A percentile compares a stretch with the other conserved stretches of the same genome.
Evolutionary conservation across 2,113 vertebrate species (phyloP).

Genomic region (Astur gentilis): DNA sequence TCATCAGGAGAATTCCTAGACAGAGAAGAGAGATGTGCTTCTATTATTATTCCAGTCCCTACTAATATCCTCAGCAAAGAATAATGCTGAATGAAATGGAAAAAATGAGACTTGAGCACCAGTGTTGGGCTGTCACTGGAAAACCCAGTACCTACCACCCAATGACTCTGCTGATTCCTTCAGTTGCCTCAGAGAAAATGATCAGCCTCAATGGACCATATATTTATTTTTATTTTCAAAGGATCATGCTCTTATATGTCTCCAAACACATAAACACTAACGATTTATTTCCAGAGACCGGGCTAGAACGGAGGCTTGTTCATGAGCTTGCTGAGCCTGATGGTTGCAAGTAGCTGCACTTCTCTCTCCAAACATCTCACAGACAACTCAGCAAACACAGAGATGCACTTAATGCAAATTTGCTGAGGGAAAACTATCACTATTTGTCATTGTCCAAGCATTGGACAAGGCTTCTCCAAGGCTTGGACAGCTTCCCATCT

Average conservation of each 20-base stretch:
- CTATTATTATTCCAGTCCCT: background rate
- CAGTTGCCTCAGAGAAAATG: background rate
- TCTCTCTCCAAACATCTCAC: background rate
- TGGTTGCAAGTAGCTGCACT: background rate
- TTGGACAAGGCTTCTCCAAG: background rate
- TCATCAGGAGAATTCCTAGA: slow-evolving; percentile 83
- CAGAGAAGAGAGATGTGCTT: background rate
- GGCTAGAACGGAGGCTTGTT: background rate
- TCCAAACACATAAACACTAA: background rate
- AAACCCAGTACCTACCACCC: background rate
- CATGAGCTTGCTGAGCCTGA: background rate
- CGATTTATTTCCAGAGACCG: background rate
- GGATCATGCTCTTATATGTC: background rate
- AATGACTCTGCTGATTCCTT: background rate
- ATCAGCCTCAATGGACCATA: background rate
- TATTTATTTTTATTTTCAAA: background rate
- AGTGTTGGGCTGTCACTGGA: background rate
- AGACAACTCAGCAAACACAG: background rate
- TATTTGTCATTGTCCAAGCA: background rate
- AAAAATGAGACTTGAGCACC: background rate
- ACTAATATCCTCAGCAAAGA: background rate
- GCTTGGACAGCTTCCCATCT: background rate
- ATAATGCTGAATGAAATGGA: background rate
- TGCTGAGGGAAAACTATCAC: background rate
- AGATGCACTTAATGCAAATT: background rate